phyloP scores from a whole-genome alignment of 2,113 vertebrate species.

The Nesoenas mayeri region DNA sequence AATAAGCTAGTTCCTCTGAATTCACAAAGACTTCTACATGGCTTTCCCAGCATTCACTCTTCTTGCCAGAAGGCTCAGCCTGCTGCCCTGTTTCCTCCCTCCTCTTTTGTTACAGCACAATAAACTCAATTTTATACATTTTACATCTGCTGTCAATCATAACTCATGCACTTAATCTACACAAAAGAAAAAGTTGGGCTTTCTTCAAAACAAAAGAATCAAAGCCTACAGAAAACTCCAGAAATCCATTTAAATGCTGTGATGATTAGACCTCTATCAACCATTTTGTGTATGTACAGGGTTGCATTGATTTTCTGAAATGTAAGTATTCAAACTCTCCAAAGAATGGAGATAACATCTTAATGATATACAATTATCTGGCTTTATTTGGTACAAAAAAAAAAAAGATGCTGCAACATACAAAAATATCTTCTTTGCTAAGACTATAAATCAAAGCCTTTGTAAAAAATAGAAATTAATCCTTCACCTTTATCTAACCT shows the following conservation, averaged over 20 bases:
- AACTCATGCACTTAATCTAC: neutral
- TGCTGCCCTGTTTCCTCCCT: neutral
- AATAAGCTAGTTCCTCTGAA: neutral
- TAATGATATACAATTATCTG: neutral
- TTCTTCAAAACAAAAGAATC: neutral
- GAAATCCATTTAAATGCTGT: conserved; percentile 11
- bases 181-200: neutral
- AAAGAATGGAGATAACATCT: neutral
- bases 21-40: neutral
- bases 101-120: conserved; percentile 18
- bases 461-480: neutral
- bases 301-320: neutral
- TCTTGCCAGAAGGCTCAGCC: neutral
- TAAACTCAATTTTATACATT: neutral
- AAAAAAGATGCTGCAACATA: neutral
- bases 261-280: neutral
- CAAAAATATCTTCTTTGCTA: neutral
- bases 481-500: neutral
- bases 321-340: neutral
- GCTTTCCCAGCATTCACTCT: neutral
- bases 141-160: neutral
- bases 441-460: neutral
- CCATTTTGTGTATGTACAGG: neutral
- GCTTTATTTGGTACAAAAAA: neutral
- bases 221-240: neutral